Evolutionary conservation across 2,888 invertebrate species (phyloP).

Genomic region (Synergus gifuensis): DNA sequence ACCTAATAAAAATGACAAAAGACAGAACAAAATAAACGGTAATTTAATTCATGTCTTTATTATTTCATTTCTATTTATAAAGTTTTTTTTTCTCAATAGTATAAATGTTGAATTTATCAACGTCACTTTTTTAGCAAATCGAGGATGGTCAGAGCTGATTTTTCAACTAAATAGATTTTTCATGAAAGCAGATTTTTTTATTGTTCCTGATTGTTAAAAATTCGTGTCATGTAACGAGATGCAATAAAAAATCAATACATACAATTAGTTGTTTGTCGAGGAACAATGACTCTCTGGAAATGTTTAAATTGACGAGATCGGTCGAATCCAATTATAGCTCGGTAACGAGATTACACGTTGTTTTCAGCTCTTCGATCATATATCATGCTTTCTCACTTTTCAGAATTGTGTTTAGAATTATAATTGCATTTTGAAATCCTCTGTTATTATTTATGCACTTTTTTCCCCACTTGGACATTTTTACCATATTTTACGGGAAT

Average conservation of each 20-base stretch:
- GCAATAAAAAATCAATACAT: background rate
- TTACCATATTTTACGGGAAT: no score
- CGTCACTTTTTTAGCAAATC: background rate
- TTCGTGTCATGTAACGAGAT: constrained; percentile 24
- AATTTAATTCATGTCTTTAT: no score
- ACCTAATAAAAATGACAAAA: no score
- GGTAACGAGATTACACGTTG: constrained; percentile 7
- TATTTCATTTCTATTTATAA: background rate
- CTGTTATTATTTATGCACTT: no score
- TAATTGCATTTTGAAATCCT: no score
- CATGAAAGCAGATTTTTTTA: background rate
- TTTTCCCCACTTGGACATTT: no score
- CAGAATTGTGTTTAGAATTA: no score
- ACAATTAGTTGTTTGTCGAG: background rate
- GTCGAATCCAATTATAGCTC: constrained; percentile 14
- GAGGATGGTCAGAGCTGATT: constrained; percentile 2
- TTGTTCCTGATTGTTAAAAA: constrained; percentile 11
- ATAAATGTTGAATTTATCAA: constrained; percentile 12
- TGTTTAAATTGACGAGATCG: constrained; percentile 15
- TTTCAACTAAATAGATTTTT: constrained; percentile 18
- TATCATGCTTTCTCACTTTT: no score
- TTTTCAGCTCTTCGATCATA: background rate
- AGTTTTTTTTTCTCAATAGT: background rate
- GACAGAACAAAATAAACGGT: no score
- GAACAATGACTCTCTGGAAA: background rate